Base-by-base conservation (phyloP, 2,888 invertebrate species). In the Abrostola triplasia region DNA sequence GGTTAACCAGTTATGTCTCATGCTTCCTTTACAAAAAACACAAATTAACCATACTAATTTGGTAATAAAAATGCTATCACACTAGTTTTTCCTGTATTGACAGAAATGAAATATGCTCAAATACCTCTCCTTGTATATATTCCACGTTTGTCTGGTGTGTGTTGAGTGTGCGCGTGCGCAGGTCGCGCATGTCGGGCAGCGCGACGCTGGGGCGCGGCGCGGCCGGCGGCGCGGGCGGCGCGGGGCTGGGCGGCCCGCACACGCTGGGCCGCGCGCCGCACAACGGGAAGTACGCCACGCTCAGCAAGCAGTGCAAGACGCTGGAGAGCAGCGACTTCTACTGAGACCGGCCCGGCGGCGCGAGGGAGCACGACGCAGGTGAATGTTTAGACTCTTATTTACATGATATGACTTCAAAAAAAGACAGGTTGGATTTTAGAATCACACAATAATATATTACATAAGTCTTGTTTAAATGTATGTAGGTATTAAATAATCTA, bases 251-350 rank as follows among this genome's bases (percentile, higher is more conserved):
- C 95, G 92, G 92, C 82, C 90, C 92, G 78, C 96, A 96, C 95
- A 97, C 96, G 85, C 95, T 96, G 81, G 97, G 96, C 87, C 95
- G 96, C 86, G 96, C 95, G 91, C 95, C 96, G 83, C 95, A 97
- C 95, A 96, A 97, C 95, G 97, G 96, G 93, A 98, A 98, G 96
- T 98, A 98, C 97, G 98, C 98, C 95, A 98, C 98, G 95, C 96
- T 98, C 95, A 98, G 98, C 97, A 98, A 98, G 95, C 98, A 98
- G 96, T 98, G 98, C 97, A 98, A 98, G 96, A 98, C 98, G 87
- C 96, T 98, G 80, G 98, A 98, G 95, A 97, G 98, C 88, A 97
- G 97, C 90, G 98, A 98, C 95, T 98, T 98, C 96, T 98, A 98
- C 97, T 98, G 98, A 98, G 97, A 97, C 95, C 95, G 96, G 96